Conservation (phyloP, 2,113 vertebrate species). For the Ia io region DNA sequence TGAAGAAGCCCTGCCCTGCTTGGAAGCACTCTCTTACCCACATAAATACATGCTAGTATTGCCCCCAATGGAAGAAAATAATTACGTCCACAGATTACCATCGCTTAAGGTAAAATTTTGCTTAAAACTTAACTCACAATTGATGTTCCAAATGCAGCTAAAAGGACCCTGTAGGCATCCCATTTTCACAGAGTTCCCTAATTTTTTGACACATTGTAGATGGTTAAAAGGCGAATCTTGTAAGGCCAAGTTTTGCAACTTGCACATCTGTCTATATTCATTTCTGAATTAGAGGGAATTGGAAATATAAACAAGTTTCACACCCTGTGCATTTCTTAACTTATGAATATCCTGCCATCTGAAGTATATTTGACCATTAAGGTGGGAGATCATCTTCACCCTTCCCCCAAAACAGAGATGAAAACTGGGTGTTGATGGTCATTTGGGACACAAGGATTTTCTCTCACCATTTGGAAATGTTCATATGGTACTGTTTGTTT, state of each 20-base stretch:
- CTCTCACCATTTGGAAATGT: background rate
- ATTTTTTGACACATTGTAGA: background rate
- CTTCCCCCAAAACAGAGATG: background rate
- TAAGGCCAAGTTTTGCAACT: background rate
- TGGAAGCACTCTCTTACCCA: constrained; percentile 6
- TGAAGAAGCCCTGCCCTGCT: constrained; percentile 19
- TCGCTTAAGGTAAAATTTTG: background rate
- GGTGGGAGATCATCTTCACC: background rate
- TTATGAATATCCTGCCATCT: background rate
- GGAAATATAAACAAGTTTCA: background rate
- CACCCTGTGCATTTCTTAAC: background rate
- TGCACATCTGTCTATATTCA: background rate
- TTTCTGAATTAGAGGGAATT: background rate
- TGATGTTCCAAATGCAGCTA: background rate
- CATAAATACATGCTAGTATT: constrained; percentile 41
- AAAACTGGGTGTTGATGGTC: background rate
- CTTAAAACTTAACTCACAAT: background rate
- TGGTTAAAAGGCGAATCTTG: background rate
- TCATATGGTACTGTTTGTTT: background rate
- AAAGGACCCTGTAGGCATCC: background rate
- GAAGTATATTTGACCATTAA: background rate
- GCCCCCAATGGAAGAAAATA: constrained; percentile 19
- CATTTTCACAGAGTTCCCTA: background rate
- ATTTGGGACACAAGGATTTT: background rate
- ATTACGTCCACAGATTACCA: background rate